Evolutionary conservation across 2,888 invertebrate genomes (phyloP), one percentile per base, ranked within the genome.

Genomic region (Serripes groenlandicus): DNA sequence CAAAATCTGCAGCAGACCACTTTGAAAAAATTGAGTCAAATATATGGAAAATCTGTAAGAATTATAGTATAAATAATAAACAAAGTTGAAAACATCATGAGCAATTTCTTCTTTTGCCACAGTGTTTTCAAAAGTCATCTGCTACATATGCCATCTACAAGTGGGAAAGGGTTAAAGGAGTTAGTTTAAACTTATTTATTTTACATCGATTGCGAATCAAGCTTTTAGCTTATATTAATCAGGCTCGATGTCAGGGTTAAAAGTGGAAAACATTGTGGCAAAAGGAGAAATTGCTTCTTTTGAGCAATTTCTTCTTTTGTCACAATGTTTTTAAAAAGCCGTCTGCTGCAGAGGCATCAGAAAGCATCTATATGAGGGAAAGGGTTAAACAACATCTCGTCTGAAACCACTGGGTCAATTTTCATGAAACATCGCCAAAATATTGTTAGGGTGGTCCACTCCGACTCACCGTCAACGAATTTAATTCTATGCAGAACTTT

Each of bases 101-200:
- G 42, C 56, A 56, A 56, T 56, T 56, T 56, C 18, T 56, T n/a
- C 56, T 56, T 56, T 56, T 56, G 5, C 18, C 56, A n/a, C n/a
- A 56, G 18, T 56, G 56, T 56, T 56, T 56, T 56, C 18, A 56
- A 56, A n/a, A 23, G 18, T 15, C 23, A 15, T 56, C 11, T 56
- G n/a, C 56, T 56, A n/a, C 56, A 56, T 9, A 23, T 15, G 15
- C 42, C n/a, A n/a, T n/a, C n/a, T n/a, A n/a, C n/a, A n/a, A n/a
- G n/a, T 11, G 42, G 42, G 42, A 42, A 42, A 42, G 42, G 42
- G 42, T 42, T 42, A 42, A 42, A 15, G 21, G 18, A 49, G n/a
- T n/a, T n/a, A n/a, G n/a, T n/a, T n/a, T n/a, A n/a, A n/a, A n/a
- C n/a, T n/a, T n/a, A n/a, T 1, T 21, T 5, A 21, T 49, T 49